phyloP scores from a whole-genome alignment of 1,140 invertebrate genomes.

The Piezodorus guildinii region DNA sequence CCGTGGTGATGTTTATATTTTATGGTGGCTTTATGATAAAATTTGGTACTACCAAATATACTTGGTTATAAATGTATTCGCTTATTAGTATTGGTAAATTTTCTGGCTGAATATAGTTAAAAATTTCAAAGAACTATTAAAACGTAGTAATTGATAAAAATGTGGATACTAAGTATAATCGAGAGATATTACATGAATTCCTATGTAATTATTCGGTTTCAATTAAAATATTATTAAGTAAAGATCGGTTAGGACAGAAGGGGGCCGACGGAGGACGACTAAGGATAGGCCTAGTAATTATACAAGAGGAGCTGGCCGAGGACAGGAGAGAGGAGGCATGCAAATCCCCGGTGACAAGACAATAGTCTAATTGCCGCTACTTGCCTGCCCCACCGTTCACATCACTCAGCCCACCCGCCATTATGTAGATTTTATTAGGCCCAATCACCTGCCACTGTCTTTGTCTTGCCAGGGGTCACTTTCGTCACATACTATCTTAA shows the following conservation, averaged over 20 bases:
- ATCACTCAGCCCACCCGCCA: neutral
- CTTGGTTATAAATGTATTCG: no score
- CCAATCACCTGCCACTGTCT: neutral
- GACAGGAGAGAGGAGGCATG: conserved; percentile 2
- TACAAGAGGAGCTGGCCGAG: neutral
- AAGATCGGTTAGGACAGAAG: neutral
- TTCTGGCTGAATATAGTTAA: no score
- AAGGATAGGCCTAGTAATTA: conserved; percentile 1
- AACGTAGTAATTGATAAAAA: no score
- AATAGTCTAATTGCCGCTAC: conserved; percentile 7
- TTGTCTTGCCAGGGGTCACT: neutral
- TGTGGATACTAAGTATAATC: no score
- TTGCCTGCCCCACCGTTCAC: neutral
- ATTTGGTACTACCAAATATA: no score
- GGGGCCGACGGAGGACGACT: neutral
- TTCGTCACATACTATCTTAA: no score
- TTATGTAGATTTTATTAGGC: conserved; percentile 12
- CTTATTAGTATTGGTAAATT: no score
- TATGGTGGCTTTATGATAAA: no score
- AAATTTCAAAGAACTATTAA: no score
- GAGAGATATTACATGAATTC: no score
- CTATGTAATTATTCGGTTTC: no score
- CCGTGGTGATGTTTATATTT: no score
- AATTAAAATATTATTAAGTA: neutral
- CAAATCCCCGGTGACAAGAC: neutral